A percentile compares a stretch with the other conserved stretches of the same genome.
phyloP scores from a whole-genome alignment of 2,888 invertebrate genomes.

The Lasioglossum vierecki region DNA sequence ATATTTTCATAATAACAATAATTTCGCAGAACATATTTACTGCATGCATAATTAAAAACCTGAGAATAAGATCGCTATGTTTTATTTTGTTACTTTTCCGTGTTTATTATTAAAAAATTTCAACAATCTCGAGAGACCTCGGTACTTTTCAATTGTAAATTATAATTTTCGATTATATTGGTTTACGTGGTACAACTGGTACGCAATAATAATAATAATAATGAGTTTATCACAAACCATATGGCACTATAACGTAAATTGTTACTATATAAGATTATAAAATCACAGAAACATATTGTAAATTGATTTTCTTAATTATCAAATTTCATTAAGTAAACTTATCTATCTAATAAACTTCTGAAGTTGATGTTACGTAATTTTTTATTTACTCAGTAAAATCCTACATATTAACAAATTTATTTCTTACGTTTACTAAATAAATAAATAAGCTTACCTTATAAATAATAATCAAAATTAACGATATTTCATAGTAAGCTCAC shows the following conservation, averaged over 20 bases:
- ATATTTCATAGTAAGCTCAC: background rate
- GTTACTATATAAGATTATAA: background rate
- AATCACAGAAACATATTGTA: conserved; percentile 1
- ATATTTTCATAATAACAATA: background rate
- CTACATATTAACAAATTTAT: background rate
- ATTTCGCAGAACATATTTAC: background rate
- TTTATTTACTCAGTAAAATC: background rate
- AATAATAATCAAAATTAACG: background rate
- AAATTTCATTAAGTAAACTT: background rate
- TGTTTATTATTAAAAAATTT: conserved; percentile 4
- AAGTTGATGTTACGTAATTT: background rate
- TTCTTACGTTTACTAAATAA: background rate
- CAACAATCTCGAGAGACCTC: background rate
- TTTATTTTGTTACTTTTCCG: background rate
- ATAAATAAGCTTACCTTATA: background rate
- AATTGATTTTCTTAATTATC: background rate
- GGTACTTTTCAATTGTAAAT: background rate
- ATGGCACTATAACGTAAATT: background rate
- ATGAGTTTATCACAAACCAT: background rate
- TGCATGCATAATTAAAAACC: background rate
- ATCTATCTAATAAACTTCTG: background rate
- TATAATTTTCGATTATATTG: background rate
- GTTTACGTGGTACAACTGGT: background rate
- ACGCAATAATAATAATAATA: background rate
- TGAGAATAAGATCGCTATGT: background rate